These are phyloP conservation scores for Drosophila watanabei DNA, from an alignment of 1,140 invertebrate genomes.

Conservation along the genomic window DNA sequence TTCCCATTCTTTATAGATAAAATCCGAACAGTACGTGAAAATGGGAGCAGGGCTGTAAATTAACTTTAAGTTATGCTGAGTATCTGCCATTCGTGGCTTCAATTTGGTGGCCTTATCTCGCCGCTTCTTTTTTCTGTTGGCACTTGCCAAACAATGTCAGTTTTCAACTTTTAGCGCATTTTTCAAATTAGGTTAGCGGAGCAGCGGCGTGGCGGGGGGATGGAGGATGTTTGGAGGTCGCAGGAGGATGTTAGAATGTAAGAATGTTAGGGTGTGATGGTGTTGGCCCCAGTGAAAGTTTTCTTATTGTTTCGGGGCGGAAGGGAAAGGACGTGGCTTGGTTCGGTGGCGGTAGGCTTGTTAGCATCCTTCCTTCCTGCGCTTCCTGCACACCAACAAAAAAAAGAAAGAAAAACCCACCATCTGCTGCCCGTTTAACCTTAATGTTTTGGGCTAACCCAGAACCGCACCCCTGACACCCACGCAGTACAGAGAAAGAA, in stretches of 20 bases:
- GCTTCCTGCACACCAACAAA: slow-evolving; percentile 21
- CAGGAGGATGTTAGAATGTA: slow-evolving; percentile 12
- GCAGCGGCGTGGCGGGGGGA: slow-evolving; percentile 4
- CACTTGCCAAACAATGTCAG: slow-evolving; percentile 61
- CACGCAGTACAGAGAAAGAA: neutral
- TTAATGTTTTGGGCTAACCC: slow-evolving; percentile 43
- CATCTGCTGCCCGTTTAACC: slow-evolving; percentile 66
- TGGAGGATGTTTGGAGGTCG: neutral
- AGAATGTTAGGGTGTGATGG: slow-evolving; percentile 12
- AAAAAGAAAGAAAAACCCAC: neutral
- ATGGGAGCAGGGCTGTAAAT: neutral
- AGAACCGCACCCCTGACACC: slow-evolving; percentile 23
- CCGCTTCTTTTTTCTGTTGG: slow-evolving; percentile 20
- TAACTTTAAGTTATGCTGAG: slow-evolving; percentile 33
- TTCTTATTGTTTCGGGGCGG: slow-evolving; percentile 58
- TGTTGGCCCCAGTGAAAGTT: slow-evolving; percentile 60
- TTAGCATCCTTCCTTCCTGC: slow-evolving; percentile 67
- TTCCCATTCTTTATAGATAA: neutral
- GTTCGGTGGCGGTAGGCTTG: slow-evolving; percentile 38
- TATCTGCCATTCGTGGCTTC: slow-evolving; percentile 34
- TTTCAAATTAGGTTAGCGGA: slow-evolving; percentile 75
- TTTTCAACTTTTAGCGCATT: slow-evolving; percentile 71
- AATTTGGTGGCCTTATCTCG: slow-evolving; percentile 22
- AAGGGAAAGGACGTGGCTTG: slow-evolving; percentile 20
- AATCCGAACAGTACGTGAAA: slow-evolving; percentile 1